phyloP scores from a whole-genome alignment of 2,888 invertebrate genomes.

The Caenorhabditis sp. region DNA sequence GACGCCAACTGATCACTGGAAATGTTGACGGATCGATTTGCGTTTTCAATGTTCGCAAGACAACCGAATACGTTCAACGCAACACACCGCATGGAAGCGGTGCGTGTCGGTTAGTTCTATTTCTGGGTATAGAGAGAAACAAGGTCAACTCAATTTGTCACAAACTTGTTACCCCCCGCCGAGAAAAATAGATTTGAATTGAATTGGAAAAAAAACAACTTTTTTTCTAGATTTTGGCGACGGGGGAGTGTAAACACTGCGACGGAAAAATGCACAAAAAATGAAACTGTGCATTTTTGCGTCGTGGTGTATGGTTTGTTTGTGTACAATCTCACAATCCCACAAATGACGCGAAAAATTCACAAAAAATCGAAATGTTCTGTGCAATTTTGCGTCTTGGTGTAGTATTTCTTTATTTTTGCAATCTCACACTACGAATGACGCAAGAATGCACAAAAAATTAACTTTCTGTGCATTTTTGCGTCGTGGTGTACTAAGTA shows the following conservation, averaged over 20 bases:
- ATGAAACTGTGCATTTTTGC: no score
- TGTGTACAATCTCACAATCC: no score
- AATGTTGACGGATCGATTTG: slow-evolving; percentile 94
- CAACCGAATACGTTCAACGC: slow-evolving; percentile 56
- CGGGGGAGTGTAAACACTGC: not conserved
- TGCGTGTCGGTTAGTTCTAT: slow-evolving; percentile 44
- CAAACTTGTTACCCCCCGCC: not conserved
- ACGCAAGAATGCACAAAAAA: no score
- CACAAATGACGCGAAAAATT: no score
- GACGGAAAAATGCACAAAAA: no score
- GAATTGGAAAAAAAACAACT: not conserved
- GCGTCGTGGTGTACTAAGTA: no score
- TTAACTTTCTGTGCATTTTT: no score
- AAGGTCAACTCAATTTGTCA: not conserved
- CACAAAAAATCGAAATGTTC: no score
- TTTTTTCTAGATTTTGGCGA: not conserved
- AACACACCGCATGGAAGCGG: slow-evolving; percentile 59
- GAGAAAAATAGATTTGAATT: not conserved
- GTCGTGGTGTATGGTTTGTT: no score
- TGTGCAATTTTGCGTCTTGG: no score
- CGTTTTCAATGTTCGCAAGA: slow-evolving; percentile 85
- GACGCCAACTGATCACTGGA: slow-evolving; percentile 91
- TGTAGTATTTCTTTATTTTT: no score
- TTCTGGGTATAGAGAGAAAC: not conserved
- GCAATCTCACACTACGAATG: no score